Base-by-base conservation (phyloP, 2,888 invertebrate species). In the Lamellibrachia columna region DNA sequence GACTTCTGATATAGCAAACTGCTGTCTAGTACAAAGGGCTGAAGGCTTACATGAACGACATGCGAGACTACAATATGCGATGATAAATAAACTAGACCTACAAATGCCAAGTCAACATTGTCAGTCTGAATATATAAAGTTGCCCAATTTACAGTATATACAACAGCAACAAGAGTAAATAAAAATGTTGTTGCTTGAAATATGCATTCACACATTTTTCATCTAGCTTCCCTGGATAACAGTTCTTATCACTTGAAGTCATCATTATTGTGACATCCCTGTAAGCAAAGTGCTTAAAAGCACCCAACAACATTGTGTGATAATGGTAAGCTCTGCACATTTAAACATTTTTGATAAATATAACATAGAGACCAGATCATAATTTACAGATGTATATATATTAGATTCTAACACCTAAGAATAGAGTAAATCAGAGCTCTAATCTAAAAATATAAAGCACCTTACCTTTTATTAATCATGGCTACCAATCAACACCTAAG, bases 361-460 rank as follows among this genome's bases (percentile, higher is more conserved):
- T 75, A 75, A 22, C 6, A 75, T 75, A 22, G n/a, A 75, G 75
- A 75, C 75, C 75, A 75, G 75, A 75, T 75, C n/a, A 75, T 75
- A 75, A 75, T 75, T 75, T 75, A 75, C 75, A 75, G 15, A 75
- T 15, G 15, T 6, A 15, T 75, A 75, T 75, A 75, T 75, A 15
- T 22, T 75, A 75, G 15, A 75, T 75, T 75, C 75, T 75, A 91
- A 15, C 15, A 91, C 15, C n/a, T 40, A 53, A 91, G 91, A 52
- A 91, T 2, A 91, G 91, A 40, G 22, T 15, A 91, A 91, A 91
- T 91, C 53, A 11, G 52, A 91, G 52, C 91, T 52, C n/a, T 91
- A 53, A 91, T 52, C 28, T 91, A 91, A 91, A 53, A 91, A 91
- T 91, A 52, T 91, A 91, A 53, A 91, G 91, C 28, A 91, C 28